Base-by-base conservation (phyloP, 2,113 vertebrate species). In the Vicugna pacos region DNA sequence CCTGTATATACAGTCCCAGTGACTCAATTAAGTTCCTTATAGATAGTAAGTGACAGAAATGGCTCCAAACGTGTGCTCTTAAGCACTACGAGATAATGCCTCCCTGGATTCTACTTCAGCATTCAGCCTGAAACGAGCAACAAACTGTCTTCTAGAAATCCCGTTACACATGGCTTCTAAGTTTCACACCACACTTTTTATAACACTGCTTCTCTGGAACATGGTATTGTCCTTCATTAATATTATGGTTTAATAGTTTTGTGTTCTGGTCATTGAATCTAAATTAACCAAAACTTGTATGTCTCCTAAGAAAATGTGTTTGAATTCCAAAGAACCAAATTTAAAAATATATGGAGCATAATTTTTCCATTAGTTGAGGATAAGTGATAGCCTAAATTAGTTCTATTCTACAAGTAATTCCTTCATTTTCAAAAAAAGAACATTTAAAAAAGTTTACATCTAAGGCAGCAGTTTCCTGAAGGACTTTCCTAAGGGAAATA, bases 281-380 rank as follows among this genome's bases (percentile, higher is more conserved):
- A 60, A 88, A 52, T 81, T 88, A 95, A 93, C 9, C n/a, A 90
- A 91, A 91, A 72, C 76, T 88, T 93, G 32, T 72, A 83, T 60
- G 38, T 70, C 20, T 85, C 20, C n/a, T 91, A 91, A 30, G 54
- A 97, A 96, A 89, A 93, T 82, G n/a, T 67, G 69, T 77, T 73
- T 62, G 14, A 82, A 50, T 94, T 90, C 12, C 30, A 93, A 97
- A 84, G 15, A 83, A 91, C 15, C 50, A 91, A 88, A 85, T 92
- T 50, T 67, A 69, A 94, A 94, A 76, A 67, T 60, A 56, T 12
- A 56, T 81, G 52, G 12, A 85, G 70, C 13, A 69, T 46, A 58
- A 91, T 16, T 94, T 93, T 91, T 52, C 13, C 15, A 91, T 67
- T 83, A 92, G 50, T 28, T 46, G 28, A 93, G 30, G 28, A 58